phyloP scores from a whole-genome alignment of 2,797 vertebrate species.

The Kryptopterus vitreolus region DNA sequence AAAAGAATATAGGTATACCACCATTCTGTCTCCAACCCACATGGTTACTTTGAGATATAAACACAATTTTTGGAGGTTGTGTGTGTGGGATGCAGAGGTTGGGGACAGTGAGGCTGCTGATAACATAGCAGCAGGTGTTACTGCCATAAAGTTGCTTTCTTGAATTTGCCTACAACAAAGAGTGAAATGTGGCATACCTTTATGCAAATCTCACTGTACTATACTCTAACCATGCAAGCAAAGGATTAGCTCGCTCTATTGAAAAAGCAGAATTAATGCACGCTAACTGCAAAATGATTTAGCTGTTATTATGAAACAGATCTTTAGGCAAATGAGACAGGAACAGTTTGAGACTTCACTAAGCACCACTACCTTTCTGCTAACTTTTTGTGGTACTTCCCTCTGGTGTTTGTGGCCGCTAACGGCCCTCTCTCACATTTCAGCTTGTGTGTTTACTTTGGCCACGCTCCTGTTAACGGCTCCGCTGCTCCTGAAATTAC shows the following conservation, averaged over 20 bases:
- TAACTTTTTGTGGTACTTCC: slow-evolving; percentile 30
- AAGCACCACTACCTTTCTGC: slow-evolving; percentile 30
- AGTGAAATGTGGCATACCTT: background rate
- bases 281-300: slow-evolving; percentile 11
- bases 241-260: slow-evolving; percentile 6
- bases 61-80: slow-evolving; percentile 48
- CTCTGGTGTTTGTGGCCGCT: slow-evolving; percentile 19
- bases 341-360: slow-evolving; percentile 29
- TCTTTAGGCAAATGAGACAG: slow-evolving; percentile 28
- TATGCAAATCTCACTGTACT: background rate
- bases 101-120: slow-evolving; percentile 28
- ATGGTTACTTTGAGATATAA: slow-evolving; percentile 22
- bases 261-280: background rate
- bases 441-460: slow-evolving; percentile 29
- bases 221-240: background rate
- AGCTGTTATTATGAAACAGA: slow-evolving; percentile 54
- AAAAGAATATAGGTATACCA: background rate
- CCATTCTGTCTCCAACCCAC: background rate
- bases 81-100: slow-evolving; percentile 39
- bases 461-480: slow-evolving; percentile 31
- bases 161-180: slow-evolving; percentile 31
- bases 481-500: slow-evolving; percentile 33
- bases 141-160: slow-evolving; percentile 16
- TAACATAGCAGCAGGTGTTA: slow-evolving; percentile 24
- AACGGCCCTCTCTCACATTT: slow-evolving; percentile 47